phyloP scores from a whole-genome alignment of 1,140 invertebrate species.

The Cephus cinctus region DNA sequence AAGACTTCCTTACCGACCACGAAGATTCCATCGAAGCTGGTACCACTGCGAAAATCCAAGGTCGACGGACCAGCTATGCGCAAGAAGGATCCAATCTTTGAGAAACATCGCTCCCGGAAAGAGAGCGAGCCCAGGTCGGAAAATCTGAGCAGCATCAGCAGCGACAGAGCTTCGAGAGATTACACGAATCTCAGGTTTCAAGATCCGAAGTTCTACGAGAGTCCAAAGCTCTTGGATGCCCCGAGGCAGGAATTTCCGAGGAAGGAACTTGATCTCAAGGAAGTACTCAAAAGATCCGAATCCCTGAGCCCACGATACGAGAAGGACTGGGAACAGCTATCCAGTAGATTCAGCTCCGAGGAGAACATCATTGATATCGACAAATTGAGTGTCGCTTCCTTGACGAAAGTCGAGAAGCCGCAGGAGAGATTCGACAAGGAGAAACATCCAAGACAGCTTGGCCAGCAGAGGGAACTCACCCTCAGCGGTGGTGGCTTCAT shows the following conservation, averaged over 20 bases:
- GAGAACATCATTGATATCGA: slow-evolving; percentile 59
- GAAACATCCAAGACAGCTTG: slow-evolving; percentile 39
- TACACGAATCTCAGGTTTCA: slow-evolving; percentile 49
- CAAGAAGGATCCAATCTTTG: slow-evolving; percentile 23
- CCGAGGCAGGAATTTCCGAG: slow-evolving; percentile 5
- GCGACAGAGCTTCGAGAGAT: slow-evolving; percentile 42
- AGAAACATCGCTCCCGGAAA: slow-evolving; percentile 41
- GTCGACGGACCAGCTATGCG: slow-evolving; percentile 16
- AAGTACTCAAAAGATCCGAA: slow-evolving; percentile 48
- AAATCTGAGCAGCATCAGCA: slow-evolving; percentile 26
- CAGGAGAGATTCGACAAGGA: slow-evolving; percentile 40
- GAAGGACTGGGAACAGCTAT: slow-evolving; percentile 49
- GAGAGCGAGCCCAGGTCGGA: slow-evolving; percentile 21
- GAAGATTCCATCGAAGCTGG: slow-evolving; percentile 46
- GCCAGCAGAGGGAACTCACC: slow-evolving; percentile 48
- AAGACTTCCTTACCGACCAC: slow-evolving; percentile 20
- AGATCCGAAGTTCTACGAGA: slow-evolving; percentile 48
- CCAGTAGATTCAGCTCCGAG: slow-evolving; percentile 41
- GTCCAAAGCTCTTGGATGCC: slow-evolving; percentile 35
- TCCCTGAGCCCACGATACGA: slow-evolving; percentile 49
- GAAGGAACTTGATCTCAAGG: slow-evolving; percentile 33
- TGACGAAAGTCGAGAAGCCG: slow-evolving; percentile 29
- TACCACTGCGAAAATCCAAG: slow-evolving; percentile 36
- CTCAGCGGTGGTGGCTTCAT: slow-evolving; percentile 64
- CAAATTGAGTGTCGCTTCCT: slow-evolving; percentile 53